Evolutionary conservation across 1,140 invertebrate species (phyloP).

Genomic region (Lasaia peninsularis): DNA sequence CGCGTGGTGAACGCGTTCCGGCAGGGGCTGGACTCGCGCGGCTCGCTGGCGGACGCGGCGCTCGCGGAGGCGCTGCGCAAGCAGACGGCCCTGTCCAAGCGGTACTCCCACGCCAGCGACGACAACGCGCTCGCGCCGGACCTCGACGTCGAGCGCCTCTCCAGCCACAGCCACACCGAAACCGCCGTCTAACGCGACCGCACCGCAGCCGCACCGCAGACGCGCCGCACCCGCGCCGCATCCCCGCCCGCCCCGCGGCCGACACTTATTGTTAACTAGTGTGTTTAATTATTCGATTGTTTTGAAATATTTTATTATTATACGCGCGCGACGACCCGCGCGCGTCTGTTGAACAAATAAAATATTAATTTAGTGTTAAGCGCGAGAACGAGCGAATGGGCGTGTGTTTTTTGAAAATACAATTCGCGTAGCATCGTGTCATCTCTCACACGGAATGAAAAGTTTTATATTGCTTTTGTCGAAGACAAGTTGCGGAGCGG

Average conservation of each 20-base stretch:
- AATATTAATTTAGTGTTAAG: conserved; percentile 76
- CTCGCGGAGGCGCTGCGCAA: conserved; percentile 93
- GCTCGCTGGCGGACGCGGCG: conserved; percentile 92
- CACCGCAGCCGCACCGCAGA: conserved; percentile 31
- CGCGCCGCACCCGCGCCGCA: conserved; percentile 26
- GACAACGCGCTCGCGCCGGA: conserved; percentile 93
- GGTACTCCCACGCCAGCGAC: conserved; percentile 91
- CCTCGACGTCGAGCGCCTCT: conserved; percentile 93
- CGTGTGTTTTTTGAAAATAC: conserved; percentile 70
- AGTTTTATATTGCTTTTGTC: conserved; percentile 75
- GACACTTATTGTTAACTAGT: conserved; percentile 71
- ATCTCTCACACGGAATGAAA: conserved; percentile 72
- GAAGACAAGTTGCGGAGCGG: conserved; percentile 49
- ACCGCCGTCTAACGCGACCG: conserved; percentile 88
- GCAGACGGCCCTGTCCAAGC: conserved; percentile 92
- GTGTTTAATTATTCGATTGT: conserved; percentile 77
- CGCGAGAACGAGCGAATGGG: conserved; percentile 71
- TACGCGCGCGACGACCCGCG: conserved; percentile 63
- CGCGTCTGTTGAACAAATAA: conserved; percentile 77
- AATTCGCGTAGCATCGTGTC: conserved; percentile 73
- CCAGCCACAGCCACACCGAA: conserved; percentile 94
- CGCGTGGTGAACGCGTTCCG: conserved; percentile 99
- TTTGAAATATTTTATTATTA: conserved; percentile 77
- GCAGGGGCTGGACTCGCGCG: conserved; percentile 96
- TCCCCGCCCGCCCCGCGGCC: conserved; percentile 26